Percentiles rank a stretch among this genome's conserved stretches.
These are phyloP conservation scores for Bagarius yarrelli DNA, from an alignment of 2,113 vertebrate species.

Conservation along the genomic window DNA sequence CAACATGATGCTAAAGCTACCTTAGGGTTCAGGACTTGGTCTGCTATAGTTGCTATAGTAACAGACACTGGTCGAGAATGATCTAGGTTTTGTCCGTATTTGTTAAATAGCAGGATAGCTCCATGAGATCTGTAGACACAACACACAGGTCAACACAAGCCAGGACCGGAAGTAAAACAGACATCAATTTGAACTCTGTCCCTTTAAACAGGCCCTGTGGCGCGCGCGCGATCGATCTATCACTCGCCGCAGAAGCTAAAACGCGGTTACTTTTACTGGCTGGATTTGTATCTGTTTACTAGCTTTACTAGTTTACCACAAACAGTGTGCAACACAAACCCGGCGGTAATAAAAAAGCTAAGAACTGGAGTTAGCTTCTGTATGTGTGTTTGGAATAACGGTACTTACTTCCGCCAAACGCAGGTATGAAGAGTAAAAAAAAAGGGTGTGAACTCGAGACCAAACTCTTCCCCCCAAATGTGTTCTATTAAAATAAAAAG, in stretches of 20 bases:
- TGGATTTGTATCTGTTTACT: no score
- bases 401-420: slow-evolving; percentile 45
- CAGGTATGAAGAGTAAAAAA: slow-evolving; percentile 7
- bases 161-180: background rate
- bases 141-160: background rate
- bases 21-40: background rate
- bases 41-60: background rate
- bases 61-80: background rate
- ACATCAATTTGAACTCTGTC: background rate
- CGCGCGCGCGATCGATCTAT: background rate
- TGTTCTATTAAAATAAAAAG: background rate
- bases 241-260: background rate
- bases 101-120: background rate
- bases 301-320: background rate
- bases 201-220: background rate
- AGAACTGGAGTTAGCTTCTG: background rate
- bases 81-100: background rate
- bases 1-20: background rate
- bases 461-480: background rate
- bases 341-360: background rate
- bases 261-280: background rate
- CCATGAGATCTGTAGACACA: background rate
- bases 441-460: slow-evolving; percentile 38
- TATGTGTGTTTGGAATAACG: slow-evolving; percentile 25
- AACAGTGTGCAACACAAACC: background rate